Evolutionary conservation across 2,113 vertebrate species (phyloP).

Genomic region (Microcebus jonahi): DNA sequence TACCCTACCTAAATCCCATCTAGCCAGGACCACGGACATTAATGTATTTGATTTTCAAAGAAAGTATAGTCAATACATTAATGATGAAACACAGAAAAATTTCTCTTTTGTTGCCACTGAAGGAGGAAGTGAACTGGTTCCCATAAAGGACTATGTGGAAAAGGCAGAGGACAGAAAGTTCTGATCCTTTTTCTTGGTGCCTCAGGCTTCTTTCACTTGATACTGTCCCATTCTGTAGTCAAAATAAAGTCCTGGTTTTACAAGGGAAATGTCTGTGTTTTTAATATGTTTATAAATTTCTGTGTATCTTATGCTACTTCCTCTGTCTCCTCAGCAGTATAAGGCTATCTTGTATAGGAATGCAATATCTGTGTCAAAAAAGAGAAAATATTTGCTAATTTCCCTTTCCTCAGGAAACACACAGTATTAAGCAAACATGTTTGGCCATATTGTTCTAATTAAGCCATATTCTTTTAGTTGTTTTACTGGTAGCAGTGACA

Average conservation of each 20-base stretch:
- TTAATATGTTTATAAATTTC: slow-evolving; percentile 4
- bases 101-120: neutral
- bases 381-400: slow-evolving; percentile 47
- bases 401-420: slow-evolving; percentile 56
- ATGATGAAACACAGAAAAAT: neutral
- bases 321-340: neutral
- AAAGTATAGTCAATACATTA: neutral
- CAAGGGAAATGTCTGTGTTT: neutral
- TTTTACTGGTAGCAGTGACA: slow-evolving; percentile 29
- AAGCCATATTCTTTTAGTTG: slow-evolving; percentile 13
- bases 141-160: neutral
- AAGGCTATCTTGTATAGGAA: neutral
- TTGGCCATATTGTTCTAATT: slow-evolving; percentile 35
- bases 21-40: neutral
- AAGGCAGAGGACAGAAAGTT: neutral
- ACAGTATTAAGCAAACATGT: slow-evolving; percentile 11
- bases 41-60: too few relatives aligned
- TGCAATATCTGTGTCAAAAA: neutral
- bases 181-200: neutral
- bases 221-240: neutral
- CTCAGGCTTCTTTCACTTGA: neutral
- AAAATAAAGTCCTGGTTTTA: slow-evolving; percentile 42
- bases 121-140: neutral
- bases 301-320: neutral
- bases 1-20: neutral